These are phyloP conservation scores for Hippocampus guttulatus DNA, from an alignment of 2,113 vertebrate genomes.

Conservation along the genomic window DNA sequence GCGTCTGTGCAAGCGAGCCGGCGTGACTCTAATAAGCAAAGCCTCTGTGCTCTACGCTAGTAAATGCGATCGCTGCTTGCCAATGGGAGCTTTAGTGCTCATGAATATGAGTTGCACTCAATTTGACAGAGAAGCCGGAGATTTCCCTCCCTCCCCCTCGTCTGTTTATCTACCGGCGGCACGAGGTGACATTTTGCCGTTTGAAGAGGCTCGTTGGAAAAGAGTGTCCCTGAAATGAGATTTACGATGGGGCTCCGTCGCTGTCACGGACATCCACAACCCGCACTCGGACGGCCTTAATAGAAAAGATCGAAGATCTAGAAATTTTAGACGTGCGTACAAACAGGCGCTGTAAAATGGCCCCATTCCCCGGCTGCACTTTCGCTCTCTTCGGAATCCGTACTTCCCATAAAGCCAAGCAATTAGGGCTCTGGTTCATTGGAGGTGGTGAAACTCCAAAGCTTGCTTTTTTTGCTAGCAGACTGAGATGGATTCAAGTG, in stretches of 20 bases:
- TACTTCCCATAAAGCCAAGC: not conserved
- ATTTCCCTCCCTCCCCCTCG: slow-evolving; percentile 37
- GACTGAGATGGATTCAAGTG: not conserved
- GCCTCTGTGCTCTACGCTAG: slow-evolving; percentile 27
- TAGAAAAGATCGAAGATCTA: slow-evolving; percentile 3
- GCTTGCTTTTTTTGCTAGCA: not conserved
- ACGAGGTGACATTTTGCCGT: slow-evolving; percentile 45
- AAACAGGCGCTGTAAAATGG: slow-evolving; percentile 16
- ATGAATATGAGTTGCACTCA: slow-evolving; percentile 49
- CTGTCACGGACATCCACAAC: slow-evolving; percentile 37
- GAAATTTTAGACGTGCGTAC: slow-evolving; percentile 7
- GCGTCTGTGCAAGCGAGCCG: slow-evolving; percentile 20
- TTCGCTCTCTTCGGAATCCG: not conserved
- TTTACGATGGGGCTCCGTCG: slow-evolving; percentile 53
- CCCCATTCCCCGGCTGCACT: not conserved
- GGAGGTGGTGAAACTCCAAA: not conserved
- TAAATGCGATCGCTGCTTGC: slow-evolving; percentile 33
- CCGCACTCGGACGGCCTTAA: slow-evolving; percentile 21
- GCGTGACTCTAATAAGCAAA: slow-evolving; percentile 51
- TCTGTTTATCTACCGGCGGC: slow-evolving; percentile 47
- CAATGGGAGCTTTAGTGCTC: slow-evolving; percentile 13
- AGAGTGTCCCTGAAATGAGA: slow-evolving; percentile 58
- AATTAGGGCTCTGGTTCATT: not conserved
- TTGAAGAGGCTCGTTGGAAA: slow-evolving; percentile 47
- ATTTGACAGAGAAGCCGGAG: slow-evolving; percentile 37